Conservation (phyloP, 2,113 vertebrate species). For the Syngnathus floridae region DNA sequence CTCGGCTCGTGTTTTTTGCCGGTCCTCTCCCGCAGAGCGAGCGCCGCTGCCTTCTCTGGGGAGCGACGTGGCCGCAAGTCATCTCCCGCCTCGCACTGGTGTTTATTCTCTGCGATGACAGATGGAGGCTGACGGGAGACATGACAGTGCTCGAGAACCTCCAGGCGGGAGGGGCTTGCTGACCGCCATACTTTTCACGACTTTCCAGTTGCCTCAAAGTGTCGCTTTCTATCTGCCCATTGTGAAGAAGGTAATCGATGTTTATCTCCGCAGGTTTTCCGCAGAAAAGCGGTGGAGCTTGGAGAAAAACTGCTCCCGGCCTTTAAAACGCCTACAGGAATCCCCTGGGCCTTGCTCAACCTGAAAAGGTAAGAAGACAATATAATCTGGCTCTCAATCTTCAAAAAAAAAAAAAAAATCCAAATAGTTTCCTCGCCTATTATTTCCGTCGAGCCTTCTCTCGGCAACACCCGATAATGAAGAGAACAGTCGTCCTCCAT, state of each 20-base stretch:
- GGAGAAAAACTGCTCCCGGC: slow-evolving; percentile 94
- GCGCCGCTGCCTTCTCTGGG: slow-evolving; percentile 21
- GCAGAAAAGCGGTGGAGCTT: slow-evolving; percentile 90
- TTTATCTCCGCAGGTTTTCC: slow-evolving; percentile 77
- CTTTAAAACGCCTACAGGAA: slow-evolving; percentile 94
- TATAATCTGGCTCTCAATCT: background rate
- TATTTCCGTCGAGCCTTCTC: background rate
- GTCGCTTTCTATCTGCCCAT: slow-evolving; percentile 6
- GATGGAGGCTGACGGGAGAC: background rate
- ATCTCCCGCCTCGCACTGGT: slow-evolving; percentile 10
- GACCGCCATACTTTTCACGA: background rate
- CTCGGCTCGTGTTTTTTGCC: slow-evolving; percentile 10
- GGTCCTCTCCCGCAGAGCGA: slow-evolving; percentile 24
- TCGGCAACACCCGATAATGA: slow-evolving; percentile 7
- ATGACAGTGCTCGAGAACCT: background rate
- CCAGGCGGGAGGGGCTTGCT: background rate
- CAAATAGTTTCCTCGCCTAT: background rate
- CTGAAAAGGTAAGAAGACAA: slow-evolving; percentile 83
- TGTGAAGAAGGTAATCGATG: background rate
- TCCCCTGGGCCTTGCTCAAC: slow-evolving; percentile 97
- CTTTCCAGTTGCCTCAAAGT: background rate
- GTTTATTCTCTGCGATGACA: background rate
- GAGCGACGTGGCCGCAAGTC: slow-evolving; percentile 21
- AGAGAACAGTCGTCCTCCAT: background rate
- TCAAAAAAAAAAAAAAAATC: background rate